phyloP scores from a whole-genome alignment of 2,888 invertebrate species.

The Ferrisia virgata region DNA sequence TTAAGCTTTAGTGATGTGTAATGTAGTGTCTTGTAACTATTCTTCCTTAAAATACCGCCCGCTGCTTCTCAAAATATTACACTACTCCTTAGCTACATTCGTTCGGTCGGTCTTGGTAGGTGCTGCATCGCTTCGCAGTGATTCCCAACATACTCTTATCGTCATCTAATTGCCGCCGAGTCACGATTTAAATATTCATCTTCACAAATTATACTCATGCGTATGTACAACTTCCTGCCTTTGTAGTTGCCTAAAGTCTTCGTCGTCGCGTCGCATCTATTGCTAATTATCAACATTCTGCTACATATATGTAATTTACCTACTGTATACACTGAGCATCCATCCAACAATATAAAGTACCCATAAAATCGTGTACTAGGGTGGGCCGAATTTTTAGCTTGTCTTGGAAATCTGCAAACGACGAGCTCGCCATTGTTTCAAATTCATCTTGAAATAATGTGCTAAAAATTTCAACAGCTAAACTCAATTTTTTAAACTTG shows the following conservation, averaged over 20 bases:
- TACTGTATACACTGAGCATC: background rate
- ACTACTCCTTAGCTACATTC: background rate
- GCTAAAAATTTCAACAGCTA: too few species aligned
- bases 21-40: constrained; percentile 33
- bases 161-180: constrained; percentile 9
- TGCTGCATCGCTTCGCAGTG: background rate
- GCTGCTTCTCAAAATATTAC: constrained; percentile 25
- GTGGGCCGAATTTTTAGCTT: too few species aligned
- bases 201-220: background rate
- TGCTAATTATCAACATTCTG: background rate
- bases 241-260: background rate
- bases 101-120: background rate
- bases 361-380: background rate
- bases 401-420: too few species aligned
- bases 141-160: background rate
- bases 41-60: constrained; percentile 31
- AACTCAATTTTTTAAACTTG: too few species aligned
- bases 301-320: background rate
- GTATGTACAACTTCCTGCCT: background rate
- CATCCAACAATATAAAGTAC: background rate
- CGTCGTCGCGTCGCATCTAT: background rate
- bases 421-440: too few species aligned
- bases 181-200: constrained; percentile 13
- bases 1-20: constrained; percentile 33
- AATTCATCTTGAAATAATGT: too few species aligned